Evolutionary conservation across 2,113 vertebrate species (phyloP).

Genomic region (Amphiprion ocellaris): DNA sequence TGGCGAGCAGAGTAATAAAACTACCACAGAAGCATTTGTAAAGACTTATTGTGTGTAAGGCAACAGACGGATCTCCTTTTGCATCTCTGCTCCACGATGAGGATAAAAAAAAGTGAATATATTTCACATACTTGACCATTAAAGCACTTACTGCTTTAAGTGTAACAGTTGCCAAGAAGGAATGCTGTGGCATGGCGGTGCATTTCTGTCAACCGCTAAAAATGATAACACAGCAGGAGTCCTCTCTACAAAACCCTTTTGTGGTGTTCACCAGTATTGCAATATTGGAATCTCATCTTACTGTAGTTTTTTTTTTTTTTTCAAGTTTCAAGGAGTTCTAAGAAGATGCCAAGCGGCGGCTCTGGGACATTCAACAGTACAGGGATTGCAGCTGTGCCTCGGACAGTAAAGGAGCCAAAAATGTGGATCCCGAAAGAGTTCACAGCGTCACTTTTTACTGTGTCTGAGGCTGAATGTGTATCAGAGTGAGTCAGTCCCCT

Average conservation of each 20-base stretch:
- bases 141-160: constrained; percentile 68
- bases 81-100: constrained; percentile 33
- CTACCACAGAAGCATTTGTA: constrained; percentile 31
- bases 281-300: constrained; percentile 58
- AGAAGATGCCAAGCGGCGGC: constrained; percentile 54
- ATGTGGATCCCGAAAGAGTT: constrained; percentile 25
- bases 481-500: constrained; percentile 54
- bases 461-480: constrained; percentile 47
- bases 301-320: constrained; percentile 47
- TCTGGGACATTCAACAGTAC: constrained; percentile 58
- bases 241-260: constrained; percentile 46
- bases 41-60: constrained; percentile 56
- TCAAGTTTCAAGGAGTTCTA: constrained; percentile 81
- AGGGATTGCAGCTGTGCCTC: constrained; percentile 36
- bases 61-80: constrained; percentile 32
- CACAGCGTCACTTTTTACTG: constrained; percentile 29
- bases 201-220: constrained; percentile 24
- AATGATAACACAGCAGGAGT: constrained; percentile 19
- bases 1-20: constrained; percentile 29
- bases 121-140: constrained; percentile 62
- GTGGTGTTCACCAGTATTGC: constrained; percentile 68
- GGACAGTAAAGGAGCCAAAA: constrained; percentile 20
- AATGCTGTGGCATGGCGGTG: constrained; percentile 36
- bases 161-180: constrained; percentile 68
- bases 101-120: constrained; percentile 33